A percentile compares a stretch with the other conserved stretches of the same genome.
Conservation (phyloP, 2,888 invertebrate species). For the Caenorhabditis afra region DNA sequence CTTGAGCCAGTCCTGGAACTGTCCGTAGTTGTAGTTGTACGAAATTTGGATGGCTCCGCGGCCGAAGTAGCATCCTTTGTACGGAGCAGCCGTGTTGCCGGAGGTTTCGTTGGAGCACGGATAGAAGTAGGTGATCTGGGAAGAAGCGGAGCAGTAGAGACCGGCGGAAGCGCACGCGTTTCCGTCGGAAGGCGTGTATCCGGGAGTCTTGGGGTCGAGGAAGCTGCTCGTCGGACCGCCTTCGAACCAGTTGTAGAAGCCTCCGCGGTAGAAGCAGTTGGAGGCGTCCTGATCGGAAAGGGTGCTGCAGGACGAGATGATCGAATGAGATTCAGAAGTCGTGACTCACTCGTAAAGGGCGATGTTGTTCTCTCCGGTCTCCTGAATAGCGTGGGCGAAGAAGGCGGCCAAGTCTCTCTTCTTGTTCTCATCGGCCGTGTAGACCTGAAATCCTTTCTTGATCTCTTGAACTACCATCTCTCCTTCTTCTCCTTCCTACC, state of each 20-base stretch:
- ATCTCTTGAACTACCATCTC: background rate
- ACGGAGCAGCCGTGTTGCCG: slow-evolving; percentile 46
- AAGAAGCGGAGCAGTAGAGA: slow-evolving; percentile 67
- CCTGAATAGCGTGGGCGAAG: slow-evolving; percentile 77
- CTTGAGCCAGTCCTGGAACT: slow-evolving; percentile 73
- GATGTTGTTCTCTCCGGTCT: slow-evolving; percentile 77
- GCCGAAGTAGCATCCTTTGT: slow-evolving; percentile 75
- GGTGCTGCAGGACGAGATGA: background rate
- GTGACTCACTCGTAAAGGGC: slow-evolving; percentile 67
- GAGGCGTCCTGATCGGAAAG: slow-evolving; percentile 62
- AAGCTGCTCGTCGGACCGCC: slow-evolving; percentile 74
- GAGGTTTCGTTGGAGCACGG: slow-evolving; percentile 62
- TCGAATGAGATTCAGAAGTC: too few relatives aligned
- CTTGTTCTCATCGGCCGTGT: slow-evolving; percentile 68
- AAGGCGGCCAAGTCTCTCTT: slow-evolving; percentile 75
- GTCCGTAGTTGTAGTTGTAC: slow-evolving; percentile 78
- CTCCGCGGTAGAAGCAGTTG: slow-evolving; percentile 77
- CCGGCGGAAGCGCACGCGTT: slow-evolving; percentile 65
- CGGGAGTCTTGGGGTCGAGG: slow-evolving; percentile 66
- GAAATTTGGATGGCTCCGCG: slow-evolving; percentile 77
- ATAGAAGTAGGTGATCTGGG: slow-evolving; percentile 72
- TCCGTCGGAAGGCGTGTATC: slow-evolving; percentile 72
- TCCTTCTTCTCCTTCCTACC: slow-evolving; percentile 23
- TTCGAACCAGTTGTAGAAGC: slow-evolving; percentile 79
- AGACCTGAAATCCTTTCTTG: slow-evolving; percentile 47